Base-by-base conservation (phyloP, 2,113 vertebrate genomes). In the Saimiri boliviensis region DNA sequence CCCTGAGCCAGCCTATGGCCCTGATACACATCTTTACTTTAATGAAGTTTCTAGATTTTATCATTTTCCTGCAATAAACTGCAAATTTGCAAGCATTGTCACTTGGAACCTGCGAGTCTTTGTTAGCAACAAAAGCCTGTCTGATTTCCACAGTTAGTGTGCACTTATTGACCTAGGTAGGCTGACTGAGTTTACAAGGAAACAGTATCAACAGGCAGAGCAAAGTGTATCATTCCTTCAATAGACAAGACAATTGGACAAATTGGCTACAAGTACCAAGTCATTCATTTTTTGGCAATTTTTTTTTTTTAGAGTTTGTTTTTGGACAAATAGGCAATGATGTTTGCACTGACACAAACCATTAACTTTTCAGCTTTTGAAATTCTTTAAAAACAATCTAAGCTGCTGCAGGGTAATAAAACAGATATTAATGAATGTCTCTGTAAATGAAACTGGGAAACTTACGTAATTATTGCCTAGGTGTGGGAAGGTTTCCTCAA, bases 391-490 rank as follows among this genome's bases (percentile, higher is more conserved):
- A 86, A 94, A 93, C 74, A 92, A 91, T 40, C 94, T 84, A 81
- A 56, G 6, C 1, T 42, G 76, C 71, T 88, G 35, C 74, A 23
- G 11, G 79, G 20, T 71, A 54, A 92, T 19, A 81, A 89, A 95
- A 79, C n/a, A 96, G 71, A 71, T 73, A 76, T 23, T 87, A 82
- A 95, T 37, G 58, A 91, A 58, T 6, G 8, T 49, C 91, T 79
- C 16, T 81, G 84, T 32, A 63, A 13, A 92, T 54, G 82, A 96
- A 97, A 94, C 77, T 32, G 35, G 89, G 42, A 82, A 97, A 98
- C 99, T 96, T 97, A 99, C 99, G 0, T 87, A 87, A 96, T 98
- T 97, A 98, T 96, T 98, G 98, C 95, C 97, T 97, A 95, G 94
- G 66, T 91, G 96, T 80, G 82, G 98, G 96, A 70, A 98, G 32